Percentiles rank a stretch among this genome's conserved stretches.
Evolutionary conservation across 2,888 invertebrate species (phyloP).

Genomic region (Troides helena): DNA sequence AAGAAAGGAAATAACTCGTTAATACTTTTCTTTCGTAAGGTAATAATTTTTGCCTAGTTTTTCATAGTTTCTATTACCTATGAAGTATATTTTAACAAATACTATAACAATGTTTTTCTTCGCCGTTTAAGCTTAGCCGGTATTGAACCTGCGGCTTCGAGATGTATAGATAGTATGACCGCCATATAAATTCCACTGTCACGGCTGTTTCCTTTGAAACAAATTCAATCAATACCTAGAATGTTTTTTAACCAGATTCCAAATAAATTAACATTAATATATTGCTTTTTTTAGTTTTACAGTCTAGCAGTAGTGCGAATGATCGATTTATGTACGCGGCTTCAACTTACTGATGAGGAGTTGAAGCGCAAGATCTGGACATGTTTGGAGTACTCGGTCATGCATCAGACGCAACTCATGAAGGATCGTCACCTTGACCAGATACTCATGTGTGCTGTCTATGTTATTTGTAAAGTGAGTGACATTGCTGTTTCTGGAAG

Average conservation of each 20-base stretch:
- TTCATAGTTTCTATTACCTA: too few species aligned
- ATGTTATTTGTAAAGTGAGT: conserved; percentile 92
- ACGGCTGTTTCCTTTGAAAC: too few species aligned
- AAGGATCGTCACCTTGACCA: conserved; percentile 98
- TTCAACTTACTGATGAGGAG: conserved; percentile 85
- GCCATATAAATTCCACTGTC: too few species aligned
- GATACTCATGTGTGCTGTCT: conserved; percentile 98
- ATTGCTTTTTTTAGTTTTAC: conserved; percentile 85
- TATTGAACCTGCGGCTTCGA: too few species aligned
- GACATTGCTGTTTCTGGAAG: not conserved
- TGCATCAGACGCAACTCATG: conserved; percentile 91
- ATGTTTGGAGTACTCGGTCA: conserved; percentile 94
- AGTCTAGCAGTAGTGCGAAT: conserved; percentile 95
- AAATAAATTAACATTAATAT: too few species aligned
- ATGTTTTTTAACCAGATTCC: too few species aligned
- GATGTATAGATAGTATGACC: too few species aligned
- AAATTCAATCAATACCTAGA: too few species aligned
- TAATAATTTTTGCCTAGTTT: conserved; percentile 45
- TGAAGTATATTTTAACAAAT: too few species aligned
- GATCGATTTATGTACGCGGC: conserved; percentile 91
- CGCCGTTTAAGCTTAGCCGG: too few species aligned
- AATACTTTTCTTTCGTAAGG: conserved; percentile 92
- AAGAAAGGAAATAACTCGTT: conserved; percentile 69
- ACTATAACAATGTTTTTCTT: too few species aligned
- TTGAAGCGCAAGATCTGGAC: conserved; percentile 96